These are phyloP conservation scores for Sturnus vulgaris DNA, from an alignment of 2,113 vertebrate genomes.

Conservation along the genomic window DNA sequence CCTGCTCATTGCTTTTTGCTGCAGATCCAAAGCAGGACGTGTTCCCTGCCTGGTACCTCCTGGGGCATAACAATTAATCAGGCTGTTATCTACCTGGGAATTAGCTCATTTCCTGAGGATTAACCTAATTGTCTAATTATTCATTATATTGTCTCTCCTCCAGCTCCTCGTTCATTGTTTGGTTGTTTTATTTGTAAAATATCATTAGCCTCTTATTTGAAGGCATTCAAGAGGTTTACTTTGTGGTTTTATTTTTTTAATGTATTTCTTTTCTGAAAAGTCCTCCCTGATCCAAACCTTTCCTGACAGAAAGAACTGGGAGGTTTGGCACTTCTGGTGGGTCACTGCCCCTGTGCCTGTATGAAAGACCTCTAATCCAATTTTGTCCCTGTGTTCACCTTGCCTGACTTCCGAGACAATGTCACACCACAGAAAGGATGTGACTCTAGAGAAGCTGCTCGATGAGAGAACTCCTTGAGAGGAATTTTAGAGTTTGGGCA, in stretches of 20 bases:
- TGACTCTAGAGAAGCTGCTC: background rate
- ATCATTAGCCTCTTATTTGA: background rate
- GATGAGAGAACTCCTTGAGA: fast-evolving
- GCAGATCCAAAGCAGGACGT: background rate
- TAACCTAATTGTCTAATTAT: background rate
- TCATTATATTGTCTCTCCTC: background rate
- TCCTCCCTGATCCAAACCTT: background rate
- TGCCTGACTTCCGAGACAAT: background rate
- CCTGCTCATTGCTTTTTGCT: background rate
- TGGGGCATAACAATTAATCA: background rate
- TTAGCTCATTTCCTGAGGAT: constrained; percentile 9
- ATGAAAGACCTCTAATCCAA: background rate
- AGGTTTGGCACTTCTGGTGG: background rate
- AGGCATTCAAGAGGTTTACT: background rate
- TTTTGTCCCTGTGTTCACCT: background rate
- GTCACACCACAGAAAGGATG: background rate
- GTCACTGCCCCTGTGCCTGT: background rate
- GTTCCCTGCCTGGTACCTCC: background rate
- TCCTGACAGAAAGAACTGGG: background rate
- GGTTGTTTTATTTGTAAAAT: background rate
- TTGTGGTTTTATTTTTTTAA: background rate
- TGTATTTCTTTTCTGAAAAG: background rate
- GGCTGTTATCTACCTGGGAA: constrained; percentile 5
- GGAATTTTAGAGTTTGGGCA: background rate
- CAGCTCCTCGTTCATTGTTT: background rate